phyloP scores from a whole-genome alignment of 2,888 invertebrate genomes.

The Spisula subtruncata region DNA sequence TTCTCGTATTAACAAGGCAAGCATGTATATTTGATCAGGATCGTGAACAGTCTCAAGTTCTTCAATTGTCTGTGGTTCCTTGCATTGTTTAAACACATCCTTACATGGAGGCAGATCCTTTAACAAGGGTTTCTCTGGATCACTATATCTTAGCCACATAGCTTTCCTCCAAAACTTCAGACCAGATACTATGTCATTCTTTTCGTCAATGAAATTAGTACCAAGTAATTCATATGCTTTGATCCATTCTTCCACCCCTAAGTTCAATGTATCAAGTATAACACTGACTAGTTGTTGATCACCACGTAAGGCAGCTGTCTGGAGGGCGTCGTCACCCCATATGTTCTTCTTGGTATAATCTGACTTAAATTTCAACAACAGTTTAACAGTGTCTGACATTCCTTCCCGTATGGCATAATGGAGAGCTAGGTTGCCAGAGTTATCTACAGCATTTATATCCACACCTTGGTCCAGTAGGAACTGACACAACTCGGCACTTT shows the following conservation, averaged over 20 bases:
- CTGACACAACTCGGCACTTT: conserved; percentile 93
- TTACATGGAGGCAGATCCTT: conserved; percentile 72
- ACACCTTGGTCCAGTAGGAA: conserved; percentile 94
- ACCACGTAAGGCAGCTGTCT: conserved; percentile 94
- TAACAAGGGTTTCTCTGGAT: conserved; percentile 64
- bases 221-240: conserved; percentile 96
- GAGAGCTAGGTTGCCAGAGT: conserved; percentile 96
- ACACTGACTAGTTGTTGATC: conserved; percentile 89
- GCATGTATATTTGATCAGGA: conserved; percentile 89
- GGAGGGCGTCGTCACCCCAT: conserved; percentile 95
- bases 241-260: conserved; percentile 91
- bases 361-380: conserved; percentile 94
- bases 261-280: conserved; percentile 90
- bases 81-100: conserved; percentile 74
- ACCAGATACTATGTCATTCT: conserved; percentile 90
- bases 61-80: conserved; percentile 75
- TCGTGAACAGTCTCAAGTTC: conserved; percentile 75
- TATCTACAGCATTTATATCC: conserved; percentile 94
- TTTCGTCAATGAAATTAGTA: conserved; percentile 95
- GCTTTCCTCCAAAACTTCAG: conserved; percentile 92
- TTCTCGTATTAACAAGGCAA: conserved; percentile 95
- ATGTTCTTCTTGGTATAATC: conserved; percentile 92
- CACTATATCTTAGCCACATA: conserved; percentile 90
- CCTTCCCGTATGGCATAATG: conserved; percentile 95
- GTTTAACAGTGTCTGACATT: conserved; percentile 93